A percentile compares a stretch with the other conserved stretches of the same genome.
These are phyloP conservation scores for Torymus texanus DNA, from an alignment of 2,888 invertebrate genomes.

Conservation along the genomic window DNA sequence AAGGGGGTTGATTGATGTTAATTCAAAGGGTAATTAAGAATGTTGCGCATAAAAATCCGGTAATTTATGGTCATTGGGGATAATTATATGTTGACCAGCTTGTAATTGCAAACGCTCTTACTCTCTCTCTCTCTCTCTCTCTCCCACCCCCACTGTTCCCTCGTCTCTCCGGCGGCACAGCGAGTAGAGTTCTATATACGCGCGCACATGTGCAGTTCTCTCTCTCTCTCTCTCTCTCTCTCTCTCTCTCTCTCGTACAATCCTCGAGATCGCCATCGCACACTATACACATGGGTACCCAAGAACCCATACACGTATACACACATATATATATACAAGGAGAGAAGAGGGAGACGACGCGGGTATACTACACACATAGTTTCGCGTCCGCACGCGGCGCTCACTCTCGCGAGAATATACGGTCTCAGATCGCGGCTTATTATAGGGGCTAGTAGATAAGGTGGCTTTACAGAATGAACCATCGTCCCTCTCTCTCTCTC, in stretches of 20 bases:
- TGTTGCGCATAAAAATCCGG: constrained; percentile 75
- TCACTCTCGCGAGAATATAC: constrained; percentile 64
- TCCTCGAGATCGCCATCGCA: constrained; percentile 10
- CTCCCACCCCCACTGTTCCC: not conserved
- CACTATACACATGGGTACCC: constrained; percentile 26
- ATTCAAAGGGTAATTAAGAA: constrained; percentile 76
- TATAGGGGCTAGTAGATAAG: constrained; percentile 72
- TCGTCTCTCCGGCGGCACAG: constrained; percentile 4
- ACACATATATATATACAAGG: not conserved
- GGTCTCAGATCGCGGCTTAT: constrained; percentile 73
- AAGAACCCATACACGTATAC: not conserved
- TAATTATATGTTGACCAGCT: constrained; percentile 76
- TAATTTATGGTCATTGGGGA: constrained; percentile 75
- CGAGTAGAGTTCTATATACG: not conserved
- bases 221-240: no score
- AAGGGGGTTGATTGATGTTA: constrained; percentile 75
- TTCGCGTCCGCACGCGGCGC: constrained; percentile 45
- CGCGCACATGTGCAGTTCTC: constrained; percentile 22
- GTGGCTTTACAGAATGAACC: constrained; percentile 66
- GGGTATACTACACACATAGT: constrained; percentile 49
- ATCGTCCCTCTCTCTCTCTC: constrained; percentile 64
- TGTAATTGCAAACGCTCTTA: constrained; percentile 72
- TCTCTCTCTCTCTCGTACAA: no score
- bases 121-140: constrained; percentile 5
- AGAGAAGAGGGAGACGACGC: constrained; percentile 55